phyloP scores from a whole-genome alignment of 2,888 invertebrate species.

The Phyllotreta striolata region DNA sequence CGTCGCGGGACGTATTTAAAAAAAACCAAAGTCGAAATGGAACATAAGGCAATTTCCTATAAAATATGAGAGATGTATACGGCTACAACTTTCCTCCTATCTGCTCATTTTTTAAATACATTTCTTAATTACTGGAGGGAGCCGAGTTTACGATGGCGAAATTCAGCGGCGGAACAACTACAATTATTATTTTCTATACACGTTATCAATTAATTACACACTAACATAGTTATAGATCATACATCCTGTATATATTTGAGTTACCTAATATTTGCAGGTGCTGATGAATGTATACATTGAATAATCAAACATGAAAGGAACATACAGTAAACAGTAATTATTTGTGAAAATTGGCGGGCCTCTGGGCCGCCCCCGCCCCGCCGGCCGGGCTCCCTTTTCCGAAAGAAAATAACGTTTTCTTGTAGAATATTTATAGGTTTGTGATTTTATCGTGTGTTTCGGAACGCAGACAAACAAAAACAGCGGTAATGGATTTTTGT shows the following conservation, averaged over 20 bases:
- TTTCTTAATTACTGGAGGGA: conserved; percentile 54
- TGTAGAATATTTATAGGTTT: conserved; percentile 43
- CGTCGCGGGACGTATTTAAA: conserved; percentile 38
- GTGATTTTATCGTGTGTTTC: conserved; percentile 43
- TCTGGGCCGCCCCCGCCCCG: too few relatives aligned
- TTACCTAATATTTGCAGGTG: too few relatives aligned
- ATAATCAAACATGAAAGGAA: too few relatives aligned
- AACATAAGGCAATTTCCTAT: conserved; percentile 58
- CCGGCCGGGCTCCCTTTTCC: conserved; percentile 26
- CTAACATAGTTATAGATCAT: too few relatives aligned
- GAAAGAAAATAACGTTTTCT: conserved; percentile 41
- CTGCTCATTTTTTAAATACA: conserved; percentile 57
- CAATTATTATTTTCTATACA: too few relatives aligned
- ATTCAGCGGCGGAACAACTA: conserved; percentile 7
- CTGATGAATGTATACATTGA: too few relatives aligned
- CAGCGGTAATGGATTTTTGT: conserved; percentile 43
- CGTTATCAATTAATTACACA: too few relatives aligned
- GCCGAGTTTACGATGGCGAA: conserved; percentile 38
- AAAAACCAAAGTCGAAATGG: conserved; percentile 48
- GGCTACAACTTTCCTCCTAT: conserved; percentile 55
- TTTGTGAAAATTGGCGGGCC: too few relatives aligned
- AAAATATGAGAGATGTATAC: conserved; percentile 57
- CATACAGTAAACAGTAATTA: too few relatives aligned
- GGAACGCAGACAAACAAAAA: conserved; percentile 43
- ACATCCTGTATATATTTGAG: background rate